Conservation (phyloP, 1,140 invertebrate species). For the Archegozetes longisetosus region DNA sequence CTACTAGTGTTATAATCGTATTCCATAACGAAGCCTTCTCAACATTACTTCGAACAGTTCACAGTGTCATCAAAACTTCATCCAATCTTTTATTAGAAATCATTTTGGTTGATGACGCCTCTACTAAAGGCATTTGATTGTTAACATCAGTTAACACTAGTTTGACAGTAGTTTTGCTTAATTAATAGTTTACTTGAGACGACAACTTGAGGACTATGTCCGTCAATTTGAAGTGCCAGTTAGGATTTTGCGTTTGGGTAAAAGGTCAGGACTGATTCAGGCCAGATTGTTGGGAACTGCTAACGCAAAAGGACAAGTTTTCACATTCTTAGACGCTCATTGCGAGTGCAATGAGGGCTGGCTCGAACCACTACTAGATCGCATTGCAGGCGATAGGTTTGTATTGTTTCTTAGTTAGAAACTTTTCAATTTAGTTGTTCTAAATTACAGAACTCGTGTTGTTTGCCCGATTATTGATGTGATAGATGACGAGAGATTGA, state of each 20-base stretch:
- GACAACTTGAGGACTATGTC: conserved; percentile 49
- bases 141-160: not conserved
- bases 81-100: conserved; percentile 36
- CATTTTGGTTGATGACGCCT: conserved; percentile 88
- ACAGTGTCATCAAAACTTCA: conserved; percentile 24
- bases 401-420: not conserved
- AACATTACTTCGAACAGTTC: conserved; percentile 26
- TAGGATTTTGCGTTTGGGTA: conserved; percentile 59
- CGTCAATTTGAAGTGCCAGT: conserved; percentile 14
- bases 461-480: conserved; percentile 70
- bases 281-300: conserved; percentile 78
- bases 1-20: conserved; percentile 87
- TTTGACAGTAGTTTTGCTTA: not conserved
- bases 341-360: conserved; percentile 80
- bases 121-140: conserved; percentile 66
- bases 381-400: conserved; percentile 63
- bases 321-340: conserved; percentile 91
- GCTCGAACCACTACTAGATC: conserved; percentile 72
- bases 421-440: not conserved
- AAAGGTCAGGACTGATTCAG: conserved; percentile 81
- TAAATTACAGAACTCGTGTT: conserved; percentile 47
- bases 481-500: conserved; percentile 38
- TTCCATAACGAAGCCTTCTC: conserved; percentile 58
- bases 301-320: conserved; percentile 73
- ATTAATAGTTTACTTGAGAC: conserved; percentile 52